Evolutionary conservation across 2,113 vertebrate species (phyloP), one percentile per base, ranked within the genome.

Genomic region (Catagonus wagneri): DNA sequence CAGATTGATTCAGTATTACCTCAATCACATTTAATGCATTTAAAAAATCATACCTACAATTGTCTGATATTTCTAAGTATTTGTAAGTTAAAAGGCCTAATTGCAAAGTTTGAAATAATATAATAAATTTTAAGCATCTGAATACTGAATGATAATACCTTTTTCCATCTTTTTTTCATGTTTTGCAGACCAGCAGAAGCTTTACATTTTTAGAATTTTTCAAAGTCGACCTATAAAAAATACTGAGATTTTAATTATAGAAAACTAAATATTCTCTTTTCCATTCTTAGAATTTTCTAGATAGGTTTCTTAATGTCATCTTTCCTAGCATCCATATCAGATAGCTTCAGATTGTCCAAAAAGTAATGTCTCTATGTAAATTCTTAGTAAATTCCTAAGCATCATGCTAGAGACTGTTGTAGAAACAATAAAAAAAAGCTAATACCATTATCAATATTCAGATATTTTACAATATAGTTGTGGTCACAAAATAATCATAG

Each of bases 61-160:
- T 96, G 74, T 50, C 52, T 94, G 78, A 94, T 88, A 89, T 90
- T 95, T 88, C n/a, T 63, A 90, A 83, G n/a, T 85, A 78, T 83
- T 79, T 90, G 20, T 39, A 71, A 89, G n/a, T n/a, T 44, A 56
- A 94, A 80, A 76, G 32, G 5, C 81, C 25, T 90, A 95, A 96
- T 85, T 90, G 29, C 75, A 85, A 25, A 79, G 50, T 90, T 93
- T 94, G 27, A 94, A 93, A 93, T 96, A 95, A 83, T 69, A 25
- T 90, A 94, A 85, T 95, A 96, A 91, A 52, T 17, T 39, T 56
- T 22, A 90, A 83, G 15, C 44, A 65, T 88, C 14, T 86, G 81
- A 92, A 86, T 66, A 71, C 7, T 61, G 39, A 97, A 75, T 32
- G 10, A 27, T 90, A 54, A 27, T n/a, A 39, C 39, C 23, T 80